Conservation (phyloP, 2,113 vertebrate species). For the Elaphurus davidianus region DNA sequence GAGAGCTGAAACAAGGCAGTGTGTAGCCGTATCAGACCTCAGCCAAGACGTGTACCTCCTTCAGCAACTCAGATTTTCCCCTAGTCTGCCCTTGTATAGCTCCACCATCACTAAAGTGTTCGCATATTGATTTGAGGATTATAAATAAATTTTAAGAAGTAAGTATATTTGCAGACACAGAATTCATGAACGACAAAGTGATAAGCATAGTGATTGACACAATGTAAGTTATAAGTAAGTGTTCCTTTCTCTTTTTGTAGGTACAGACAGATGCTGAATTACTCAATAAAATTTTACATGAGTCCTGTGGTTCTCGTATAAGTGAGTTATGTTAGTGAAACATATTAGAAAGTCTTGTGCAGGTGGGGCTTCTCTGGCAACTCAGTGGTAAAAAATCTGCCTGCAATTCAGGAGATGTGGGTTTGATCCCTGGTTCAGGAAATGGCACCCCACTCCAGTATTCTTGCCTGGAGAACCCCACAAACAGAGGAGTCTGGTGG, state of each 20-base stretch:
- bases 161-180: neutral
- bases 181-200: neutral
- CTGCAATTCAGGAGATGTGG: neutral
- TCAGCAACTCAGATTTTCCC: neutral
- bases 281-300: neutral
- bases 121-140: neutral
- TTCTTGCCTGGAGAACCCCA: neutral
- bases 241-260: neutral
- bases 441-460: neutral
- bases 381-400: neutral
- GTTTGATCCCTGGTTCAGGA: neutral
- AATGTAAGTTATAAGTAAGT: neutral
- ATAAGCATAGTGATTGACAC: neutral
- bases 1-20: neutral
- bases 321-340: neutral
- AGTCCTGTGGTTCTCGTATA: neutral
- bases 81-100: neutral
- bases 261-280: neutral
- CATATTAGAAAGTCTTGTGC: neutral
- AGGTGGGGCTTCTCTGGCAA: neutral
- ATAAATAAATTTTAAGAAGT: neutral
- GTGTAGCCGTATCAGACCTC: neutral
- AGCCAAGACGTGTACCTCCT: neutral
- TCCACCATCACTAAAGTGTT: neutral
- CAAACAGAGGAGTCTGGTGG: neutral